Evolutionary conservation across 2,888 invertebrate genomes (phyloP).

Genomic region (Aphidoletes aphidimyza): DNA sequence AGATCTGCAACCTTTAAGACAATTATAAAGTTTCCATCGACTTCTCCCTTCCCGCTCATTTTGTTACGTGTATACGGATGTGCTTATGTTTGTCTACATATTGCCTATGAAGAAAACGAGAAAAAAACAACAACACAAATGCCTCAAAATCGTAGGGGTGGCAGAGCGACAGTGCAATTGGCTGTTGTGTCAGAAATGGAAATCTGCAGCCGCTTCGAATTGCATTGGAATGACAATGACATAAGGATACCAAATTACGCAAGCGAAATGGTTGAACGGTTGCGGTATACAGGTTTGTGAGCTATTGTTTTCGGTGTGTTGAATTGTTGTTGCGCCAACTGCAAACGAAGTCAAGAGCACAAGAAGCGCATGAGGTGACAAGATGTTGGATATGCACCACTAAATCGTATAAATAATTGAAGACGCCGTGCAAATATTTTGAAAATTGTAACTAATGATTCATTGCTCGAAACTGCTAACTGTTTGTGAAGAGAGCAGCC

Average conservation of each 20-base stretch:
- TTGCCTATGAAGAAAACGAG: not conserved
- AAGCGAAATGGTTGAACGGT: not conserved
- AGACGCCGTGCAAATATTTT: conserved; percentile 39
- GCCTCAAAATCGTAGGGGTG: too few species aligned
- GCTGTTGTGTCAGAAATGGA: conserved; percentile 22
- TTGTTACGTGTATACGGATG: not conserved
- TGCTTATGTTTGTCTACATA: not conserved
- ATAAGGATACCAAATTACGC: not conserved
- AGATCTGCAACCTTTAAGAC: conserved; percentile 14
- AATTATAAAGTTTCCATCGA: conserved; percentile 6
- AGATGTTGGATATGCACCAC: conserved; percentile 21
- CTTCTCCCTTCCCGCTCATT: not conserved
- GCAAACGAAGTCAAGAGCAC: not conserved
- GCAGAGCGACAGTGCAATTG: not conserved
- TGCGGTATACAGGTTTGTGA: conserved; percentile 22
- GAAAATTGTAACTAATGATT: conserved; percentile 30
- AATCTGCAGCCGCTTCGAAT: conserved; percentile 25
- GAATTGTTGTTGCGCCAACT: not conserved
- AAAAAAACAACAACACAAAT: not conserved
- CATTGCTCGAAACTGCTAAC: conserved; percentile 42
- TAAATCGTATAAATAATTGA: conserved; percentile 28
- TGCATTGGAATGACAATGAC: conserved; percentile 24
- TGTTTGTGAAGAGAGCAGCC: conserved; percentile 18
- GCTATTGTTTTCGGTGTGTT: not conserved
- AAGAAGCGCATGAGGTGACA: not conserved